phyloP scores from a whole-genome alignment of 2,888 invertebrate genomes.

The Ferrisia virgata region DNA sequence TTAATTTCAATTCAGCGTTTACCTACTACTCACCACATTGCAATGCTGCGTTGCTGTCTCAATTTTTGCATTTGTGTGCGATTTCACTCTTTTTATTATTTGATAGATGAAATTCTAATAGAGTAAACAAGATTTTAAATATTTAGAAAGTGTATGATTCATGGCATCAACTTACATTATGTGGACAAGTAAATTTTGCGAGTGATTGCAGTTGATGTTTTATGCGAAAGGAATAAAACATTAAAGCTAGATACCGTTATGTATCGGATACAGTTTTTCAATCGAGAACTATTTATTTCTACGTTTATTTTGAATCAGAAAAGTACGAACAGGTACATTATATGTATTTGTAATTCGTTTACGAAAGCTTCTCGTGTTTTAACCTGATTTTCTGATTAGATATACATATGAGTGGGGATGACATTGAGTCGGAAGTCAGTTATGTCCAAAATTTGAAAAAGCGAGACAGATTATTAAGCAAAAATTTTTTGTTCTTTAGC shows the following conservation, averaged over 20 bases:
- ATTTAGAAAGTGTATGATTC: slow-evolving; percentile 16
- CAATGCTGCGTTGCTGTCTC: not conserved
- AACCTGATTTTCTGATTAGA: too few species aligned
- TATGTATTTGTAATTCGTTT: too few species aligned
- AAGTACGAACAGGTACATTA: too few species aligned
- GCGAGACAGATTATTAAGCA: too few species aligned
- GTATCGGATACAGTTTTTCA: not conserved
- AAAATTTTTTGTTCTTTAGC: too few species aligned
- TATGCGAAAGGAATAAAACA: not conserved
- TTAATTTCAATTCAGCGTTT: not conserved
- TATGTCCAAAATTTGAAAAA: too few species aligned
- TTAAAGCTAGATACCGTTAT: not conserved
- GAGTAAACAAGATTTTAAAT: not conserved
- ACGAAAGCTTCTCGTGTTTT: too few species aligned
- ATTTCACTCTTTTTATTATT: slow-evolving; percentile 10
- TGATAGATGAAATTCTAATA: not conserved
- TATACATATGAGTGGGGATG: too few species aligned
- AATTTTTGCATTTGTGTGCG: slow-evolving; percentile 3
- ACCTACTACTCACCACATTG: not conserved
- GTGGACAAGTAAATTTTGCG: not conserved
- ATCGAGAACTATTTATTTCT: not conserved
- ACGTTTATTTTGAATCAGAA: too few species aligned
- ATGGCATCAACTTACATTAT: not conserved
- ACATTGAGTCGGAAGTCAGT: too few species aligned
- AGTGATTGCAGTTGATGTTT: not conserved